Conservation (phyloP, 2,797 vertebrate genomes). For the Macropus fuliginosus region DNA sequence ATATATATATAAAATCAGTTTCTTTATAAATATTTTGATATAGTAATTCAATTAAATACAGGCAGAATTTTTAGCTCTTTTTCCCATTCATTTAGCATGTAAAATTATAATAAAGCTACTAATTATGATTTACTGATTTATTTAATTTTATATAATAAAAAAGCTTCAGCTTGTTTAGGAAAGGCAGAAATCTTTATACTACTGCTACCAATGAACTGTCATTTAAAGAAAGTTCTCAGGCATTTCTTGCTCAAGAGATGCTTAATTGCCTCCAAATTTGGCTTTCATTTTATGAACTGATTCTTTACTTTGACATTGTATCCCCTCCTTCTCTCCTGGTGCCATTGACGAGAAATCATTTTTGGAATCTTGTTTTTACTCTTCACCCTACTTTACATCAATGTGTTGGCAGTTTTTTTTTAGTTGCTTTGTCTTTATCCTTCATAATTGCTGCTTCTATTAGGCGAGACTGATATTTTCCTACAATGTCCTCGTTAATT, state of each 20-base stretch:
- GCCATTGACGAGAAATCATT: neutral
- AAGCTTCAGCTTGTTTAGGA: neutral
- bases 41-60: neutral
- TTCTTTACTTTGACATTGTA: conserved; percentile 70
- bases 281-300: conserved; percentile 69
- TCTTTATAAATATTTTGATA: conserved; percentile 13
- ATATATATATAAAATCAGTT: neutral
- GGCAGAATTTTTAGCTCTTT: neutral
- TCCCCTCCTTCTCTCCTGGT: conserved; percentile 29
- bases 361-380: conserved; percentile 30
- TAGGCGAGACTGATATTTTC: conserved; percentile 82
- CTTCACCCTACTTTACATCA: conserved; percentile 71
- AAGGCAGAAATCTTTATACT: neutral
- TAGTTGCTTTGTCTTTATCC: conserved; percentile 77
- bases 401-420: conserved; percentile 64
- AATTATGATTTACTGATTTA: conserved; percentile 17
- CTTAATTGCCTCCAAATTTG: neutral
- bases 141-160: conserved; percentile 2
- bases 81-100: neutral
- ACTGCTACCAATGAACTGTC: neutral
- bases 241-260: conserved; percentile 23
- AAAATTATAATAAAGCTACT: neutral
- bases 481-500: conserved; percentile 82
- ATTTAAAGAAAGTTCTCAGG: neutral
- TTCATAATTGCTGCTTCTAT: conserved; percentile 82